Conservation (phyloP, 2,888 invertebrate genomes). For the Sussaba pulchella region DNA sequence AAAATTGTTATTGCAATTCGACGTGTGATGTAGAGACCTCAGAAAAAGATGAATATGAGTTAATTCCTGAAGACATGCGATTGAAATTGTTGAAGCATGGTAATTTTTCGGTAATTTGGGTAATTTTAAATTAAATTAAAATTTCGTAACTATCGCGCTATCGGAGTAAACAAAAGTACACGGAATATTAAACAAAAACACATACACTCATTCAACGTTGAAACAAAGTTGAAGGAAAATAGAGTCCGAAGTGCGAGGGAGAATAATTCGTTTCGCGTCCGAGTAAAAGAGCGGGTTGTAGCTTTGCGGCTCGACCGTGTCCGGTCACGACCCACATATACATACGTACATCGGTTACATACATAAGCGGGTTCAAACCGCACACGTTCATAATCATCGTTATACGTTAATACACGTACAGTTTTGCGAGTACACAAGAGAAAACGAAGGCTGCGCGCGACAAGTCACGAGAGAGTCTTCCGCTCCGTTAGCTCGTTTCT, state of each 20-base stretch:
- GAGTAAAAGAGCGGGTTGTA: constrained; percentile 40
- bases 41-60: too few species aligned
- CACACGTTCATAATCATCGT: neutral
- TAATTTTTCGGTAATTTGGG: too few species aligned
- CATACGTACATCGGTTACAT: neutral
- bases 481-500: constrained; percentile 72
- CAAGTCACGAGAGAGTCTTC: constrained; percentile 71
- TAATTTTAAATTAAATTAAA: too few species aligned
- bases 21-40: too few species aligned
- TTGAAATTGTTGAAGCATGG: too few species aligned
- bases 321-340: constrained; percentile 48
- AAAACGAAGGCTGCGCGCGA: constrained; percentile 54
- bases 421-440: constrained; percentile 47
- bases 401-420: constrained; percentile 24
- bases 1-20: too few species aligned
- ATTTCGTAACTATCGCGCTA: too few species aligned
- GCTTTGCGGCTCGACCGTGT: constrained; percentile 47
- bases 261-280: constrained; percentile 17
- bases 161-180: too few species aligned
- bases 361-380: constrained; percentile 3
- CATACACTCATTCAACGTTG: too few species aligned
- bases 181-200: neutral
- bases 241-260: constrained; percentile 7
- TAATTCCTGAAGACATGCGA: too few species aligned
- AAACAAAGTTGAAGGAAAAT: constrained; percentile 12